phyloP scores from a whole-genome alignment of 1,140 invertebrate species.

The Drosophila asahinai region DNA sequence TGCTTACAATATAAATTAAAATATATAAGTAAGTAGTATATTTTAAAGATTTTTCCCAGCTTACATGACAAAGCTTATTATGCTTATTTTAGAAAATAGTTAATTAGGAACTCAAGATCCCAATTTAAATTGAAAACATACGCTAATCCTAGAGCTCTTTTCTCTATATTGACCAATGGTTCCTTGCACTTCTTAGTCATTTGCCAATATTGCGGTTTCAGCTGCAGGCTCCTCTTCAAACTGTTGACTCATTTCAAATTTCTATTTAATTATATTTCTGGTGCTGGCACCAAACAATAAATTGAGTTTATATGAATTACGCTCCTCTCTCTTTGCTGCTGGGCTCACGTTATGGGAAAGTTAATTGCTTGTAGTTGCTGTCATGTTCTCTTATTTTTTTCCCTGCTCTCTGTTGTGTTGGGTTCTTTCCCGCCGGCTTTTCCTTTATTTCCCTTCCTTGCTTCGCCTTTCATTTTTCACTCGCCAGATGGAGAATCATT shows the following conservation, averaged over 20 bases:
- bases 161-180: neutral
- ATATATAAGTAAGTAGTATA: too few relatives aligned
- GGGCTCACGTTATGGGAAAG: conserved; percentile 41
- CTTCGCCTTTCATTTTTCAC: conserved; percentile 50
- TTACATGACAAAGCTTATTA: too few relatives aligned
- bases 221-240: conserved; percentile 6
- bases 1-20: too few relatives aligned
- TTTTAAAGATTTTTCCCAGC: too few relatives aligned
- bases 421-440: conserved; percentile 9
- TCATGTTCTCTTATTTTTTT: conserved; percentile 6
- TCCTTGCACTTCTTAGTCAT: neutral
- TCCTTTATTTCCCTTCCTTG: conserved; percentile 10
- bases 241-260: conserved; percentile 22
- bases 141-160: neutral
- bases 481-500: conserved; percentile 51
- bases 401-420: neutral
- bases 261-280: conserved; percentile 46
- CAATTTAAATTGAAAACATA: neutral
- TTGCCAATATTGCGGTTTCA: conserved; percentile 6
- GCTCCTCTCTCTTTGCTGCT: neutral
- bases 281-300: conserved; percentile 32
- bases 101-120: neutral
- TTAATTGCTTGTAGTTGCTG: conserved; percentile 57
- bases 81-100: neutral
- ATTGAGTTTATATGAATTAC: conserved; percentile 40